Percentiles rank a stretch among this genome's conserved stretches.
These are phyloP conservation scores for Dolichotis patagonum DNA, from an alignment of 2,113 vertebrate genomes.

Conservation along the genomic window DNA sequence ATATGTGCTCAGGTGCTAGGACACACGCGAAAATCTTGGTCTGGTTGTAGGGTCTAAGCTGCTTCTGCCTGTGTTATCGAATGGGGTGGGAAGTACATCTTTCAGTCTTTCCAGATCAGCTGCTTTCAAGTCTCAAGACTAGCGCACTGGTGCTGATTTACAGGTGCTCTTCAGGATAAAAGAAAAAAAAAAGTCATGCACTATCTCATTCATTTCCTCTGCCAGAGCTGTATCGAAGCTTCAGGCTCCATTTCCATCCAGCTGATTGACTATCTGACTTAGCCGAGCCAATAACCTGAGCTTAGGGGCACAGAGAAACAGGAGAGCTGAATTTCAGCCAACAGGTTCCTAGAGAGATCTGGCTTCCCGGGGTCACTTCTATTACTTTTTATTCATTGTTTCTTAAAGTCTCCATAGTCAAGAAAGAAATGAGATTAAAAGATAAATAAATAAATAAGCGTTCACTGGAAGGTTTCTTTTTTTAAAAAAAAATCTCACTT, in stretches of 20 bases:
- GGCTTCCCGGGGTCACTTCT: not conserved
- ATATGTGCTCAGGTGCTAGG: not conserved
- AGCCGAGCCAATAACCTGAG: not conserved
- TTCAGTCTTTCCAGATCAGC: not conserved
- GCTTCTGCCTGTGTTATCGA: not conserved
- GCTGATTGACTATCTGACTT: not conserved
- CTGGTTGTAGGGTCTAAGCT: not conserved
- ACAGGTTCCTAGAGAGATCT: not conserved
- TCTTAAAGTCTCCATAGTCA: not conserved
- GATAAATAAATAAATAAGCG: conserved; percentile 61
- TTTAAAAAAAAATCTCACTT: conserved; percentile 39
- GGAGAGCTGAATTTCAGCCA: accelerated
- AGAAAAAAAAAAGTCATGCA: not conserved
- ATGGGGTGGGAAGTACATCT: not conserved
- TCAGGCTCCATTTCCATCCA: not conserved
- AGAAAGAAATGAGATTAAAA: conserved; percentile 54
- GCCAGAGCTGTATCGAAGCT: not conserved
- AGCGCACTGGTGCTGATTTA: not conserved
- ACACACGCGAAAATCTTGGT: not conserved
- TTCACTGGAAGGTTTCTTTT: conserved; percentile 47
- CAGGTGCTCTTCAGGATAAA: not conserved
- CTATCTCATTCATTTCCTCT: not conserved
- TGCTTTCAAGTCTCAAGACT: not conserved
- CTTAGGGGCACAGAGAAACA: not conserved
- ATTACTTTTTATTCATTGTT: not conserved